These are phyloP conservation scores for Tachycineta bicolor DNA, from an alignment of 2,113 vertebrate species.

Conservation along the genomic window DNA sequence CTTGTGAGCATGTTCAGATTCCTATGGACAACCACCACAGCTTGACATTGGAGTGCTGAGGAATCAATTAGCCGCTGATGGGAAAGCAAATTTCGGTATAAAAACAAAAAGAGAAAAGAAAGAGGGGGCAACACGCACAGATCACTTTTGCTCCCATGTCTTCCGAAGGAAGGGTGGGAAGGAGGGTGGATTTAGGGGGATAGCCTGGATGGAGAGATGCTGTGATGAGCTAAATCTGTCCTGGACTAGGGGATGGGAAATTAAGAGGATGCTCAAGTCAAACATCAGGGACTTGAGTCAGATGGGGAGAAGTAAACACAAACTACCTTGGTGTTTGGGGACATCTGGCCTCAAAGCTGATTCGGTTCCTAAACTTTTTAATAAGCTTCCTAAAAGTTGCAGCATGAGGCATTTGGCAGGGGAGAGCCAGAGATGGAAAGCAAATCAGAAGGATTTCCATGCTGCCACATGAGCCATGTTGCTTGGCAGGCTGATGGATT, in stretches of 20 bases:
- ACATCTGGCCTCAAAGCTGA: not conserved
- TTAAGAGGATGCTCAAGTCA: not conserved
- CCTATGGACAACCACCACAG: not conserved
- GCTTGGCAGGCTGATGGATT: not conserved
- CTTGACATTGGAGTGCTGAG: not conserved
- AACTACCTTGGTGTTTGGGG: not conserved
- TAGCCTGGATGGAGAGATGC: not conserved
- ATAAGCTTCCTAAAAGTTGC: not conserved
- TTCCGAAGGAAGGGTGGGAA: not conserved
- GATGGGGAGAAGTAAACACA: not conserved
- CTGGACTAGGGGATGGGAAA: not conserved
- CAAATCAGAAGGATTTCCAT: not conserved
- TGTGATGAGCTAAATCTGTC: not conserved
- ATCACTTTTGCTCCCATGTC: not conserved
- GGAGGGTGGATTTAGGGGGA: not conserved
- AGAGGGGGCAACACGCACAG: not conserved
- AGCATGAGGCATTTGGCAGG: not conserved
- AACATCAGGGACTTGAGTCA: slow-evolving; percentile 2
- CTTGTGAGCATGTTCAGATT: not conserved
- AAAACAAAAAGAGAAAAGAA: not conserved
- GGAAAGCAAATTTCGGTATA: not conserved
- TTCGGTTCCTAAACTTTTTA: not conserved
- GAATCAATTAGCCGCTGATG: not conserved
- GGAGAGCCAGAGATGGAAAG: not conserved
- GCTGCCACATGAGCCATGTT: not conserved